These are phyloP conservation scores for Metallyticus violacea DNA, from an alignment of 2,888 invertebrate genomes.

Conservation along the genomic window DNA sequence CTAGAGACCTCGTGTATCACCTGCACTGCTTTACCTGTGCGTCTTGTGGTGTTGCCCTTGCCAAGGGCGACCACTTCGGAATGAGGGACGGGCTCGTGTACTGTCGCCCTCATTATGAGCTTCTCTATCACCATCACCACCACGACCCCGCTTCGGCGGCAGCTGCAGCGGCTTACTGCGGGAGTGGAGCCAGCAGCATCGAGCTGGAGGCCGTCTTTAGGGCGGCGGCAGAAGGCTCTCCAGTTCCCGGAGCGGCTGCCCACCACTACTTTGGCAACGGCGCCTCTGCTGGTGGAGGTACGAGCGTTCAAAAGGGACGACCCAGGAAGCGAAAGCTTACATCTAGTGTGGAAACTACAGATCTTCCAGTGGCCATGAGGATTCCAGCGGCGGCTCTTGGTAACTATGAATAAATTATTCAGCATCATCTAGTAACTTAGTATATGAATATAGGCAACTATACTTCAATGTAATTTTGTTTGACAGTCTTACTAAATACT, in stretches of 20 bases:
- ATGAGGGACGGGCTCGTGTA: conserved; percentile 76
- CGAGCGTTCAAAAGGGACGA: conserved; percentile 70
- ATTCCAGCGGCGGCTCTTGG: conserved; percentile 67
- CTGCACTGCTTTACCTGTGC: conserved; percentile 86
- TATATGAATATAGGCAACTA: background rate
- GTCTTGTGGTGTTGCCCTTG: conserved; percentile 75
- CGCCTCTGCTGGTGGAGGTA: conserved; percentile 42
- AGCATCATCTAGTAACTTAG: background rate
- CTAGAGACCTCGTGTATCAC: conserved; percentile 83
- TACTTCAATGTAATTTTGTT: background rate
- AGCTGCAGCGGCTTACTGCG: conserved; percentile 28
- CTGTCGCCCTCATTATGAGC: conserved; percentile 67
- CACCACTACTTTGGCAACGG: conserved; percentile 57
- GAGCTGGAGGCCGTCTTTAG: conserved; percentile 35
- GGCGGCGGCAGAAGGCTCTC: conserved; percentile 53
- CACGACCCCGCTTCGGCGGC: background rate
- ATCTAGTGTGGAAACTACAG: conserved; percentile 26
- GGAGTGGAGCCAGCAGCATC: conserved; percentile 17
- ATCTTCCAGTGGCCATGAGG: conserved; percentile 54
- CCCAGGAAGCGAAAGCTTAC: conserved; percentile 74
- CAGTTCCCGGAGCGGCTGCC: conserved; percentile 46
- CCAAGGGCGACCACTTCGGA: conserved; percentile 89
- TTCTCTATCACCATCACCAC: conserved; percentile 46
- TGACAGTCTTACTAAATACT: too few species aligned
- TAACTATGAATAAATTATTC: conserved; percentile 44